Evolutionary conservation across 1,140 invertebrate species (phyloP), one percentile per base, ranked within the genome.

Genomic region (Brevipalpus yothersi): DNA sequence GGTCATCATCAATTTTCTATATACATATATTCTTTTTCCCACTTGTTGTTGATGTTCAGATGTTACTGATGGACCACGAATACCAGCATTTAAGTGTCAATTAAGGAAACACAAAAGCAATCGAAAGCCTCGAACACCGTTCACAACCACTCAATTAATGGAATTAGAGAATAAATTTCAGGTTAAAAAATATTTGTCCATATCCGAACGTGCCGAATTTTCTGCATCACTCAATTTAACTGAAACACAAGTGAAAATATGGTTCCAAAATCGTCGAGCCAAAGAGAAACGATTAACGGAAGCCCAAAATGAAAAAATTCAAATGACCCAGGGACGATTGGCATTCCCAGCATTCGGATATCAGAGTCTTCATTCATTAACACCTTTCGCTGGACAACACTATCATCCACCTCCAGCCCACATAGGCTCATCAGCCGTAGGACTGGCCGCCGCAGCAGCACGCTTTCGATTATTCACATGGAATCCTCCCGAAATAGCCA

Each of bases 131-230:
- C 77, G 92, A 56, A 97, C 92, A 0, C 92, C 92, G 1, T 97
- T 97, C 75, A 96, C 90, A 10, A 92, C 90, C 4, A 86, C 94
- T 69, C 93, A 97, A 70, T 75, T 97, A 41, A 71, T 93, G 40
- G 83, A 87, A 9, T 74, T 97, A 59, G 93, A 97, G 73, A 86
- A 85, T 74, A 97, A 96, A 75, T 97, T 96, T 75, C 76, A 83
- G 11, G 82, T 90, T 71, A 94, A 92, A 71, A 91, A 94, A 72
- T 97, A 97, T 73, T 75, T 97, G 58, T 88, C 86, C 65, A 92
- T 97, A 64, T 87, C 91, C 1, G 93, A 96, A 71, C 74, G 93
- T 58, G 93, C 93, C 0, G 93, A 96, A 71, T 97, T 97, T 72
- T 91, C 87, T 2, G 83, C 12, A 41, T 90, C 86, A 0, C 74